Base-by-base conservation (phyloP, 2,888 invertebrate genomes). In the Arenicola marina region DNA sequence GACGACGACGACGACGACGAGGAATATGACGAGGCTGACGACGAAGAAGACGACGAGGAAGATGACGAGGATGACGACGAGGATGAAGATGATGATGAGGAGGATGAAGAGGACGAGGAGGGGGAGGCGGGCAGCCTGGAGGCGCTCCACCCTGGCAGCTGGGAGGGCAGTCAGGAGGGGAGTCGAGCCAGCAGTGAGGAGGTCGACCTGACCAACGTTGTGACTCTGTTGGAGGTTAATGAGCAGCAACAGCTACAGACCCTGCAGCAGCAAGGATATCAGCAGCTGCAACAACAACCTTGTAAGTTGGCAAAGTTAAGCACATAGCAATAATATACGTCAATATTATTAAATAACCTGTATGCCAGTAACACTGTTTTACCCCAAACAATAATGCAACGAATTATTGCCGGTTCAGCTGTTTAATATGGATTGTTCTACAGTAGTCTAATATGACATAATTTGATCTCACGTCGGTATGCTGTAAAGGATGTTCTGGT, bases 141-240 rank as follows among this genome's bases (percentile, higher is more conserved):
- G 24, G 15, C 48, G 7, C n/a, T n/a, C n/a, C n/a, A n/a, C n/a
- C n/a, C n/a, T n/a, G n/a, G n/a, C n/a, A n/a, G n/a, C n/a, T n/a
- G n/a, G n/a, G n/a, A n/a, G n/a, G n/a, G n/a, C 4, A 21, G 31
- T 21, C 48, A 61, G 34, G 34, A 54, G 15, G 48, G 38, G 34
- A 61, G 63, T 31, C 46, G 68, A 7, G 68, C 68, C 2, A 63
- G 65, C 48, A 60, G 60, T 21, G 68, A 68, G 59, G 68, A 68
- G 53, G 63, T 68, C 15, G 68, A 68, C 54, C 45, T 68, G 34
- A 45, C 63, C 43, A 58, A 56, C 46, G 68, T 68, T 21, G 34
- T 68, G 45, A 62, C 65, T 2, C 46, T 54, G 51, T n/a, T 45
- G 31, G 59, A 51, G 29, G 59, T 26, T 1, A 26, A 51, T 32